Evolutionary conservation across 1,140 invertebrate genomes (phyloP), one percentile per base, ranked within the genome.

Genomic region (Hydropsyche tenuis): DNA sequence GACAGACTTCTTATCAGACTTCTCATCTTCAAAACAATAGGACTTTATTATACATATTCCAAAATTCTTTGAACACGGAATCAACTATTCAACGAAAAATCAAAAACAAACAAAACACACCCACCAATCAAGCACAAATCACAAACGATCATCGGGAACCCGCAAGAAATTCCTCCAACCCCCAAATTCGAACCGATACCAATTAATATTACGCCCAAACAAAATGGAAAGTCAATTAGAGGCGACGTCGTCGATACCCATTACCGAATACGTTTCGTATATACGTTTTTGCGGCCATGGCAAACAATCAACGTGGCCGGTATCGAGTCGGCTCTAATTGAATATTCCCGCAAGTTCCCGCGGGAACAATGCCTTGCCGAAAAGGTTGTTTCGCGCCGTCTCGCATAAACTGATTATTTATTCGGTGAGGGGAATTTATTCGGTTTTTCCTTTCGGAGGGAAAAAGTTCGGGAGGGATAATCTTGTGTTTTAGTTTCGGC

Each of bases 331-430:
- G 12, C 3, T 16, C 63, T 66, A 66, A 66, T 66, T 43, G 63
- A 66, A 22, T 66, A 43, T 66, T 66, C 63, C 63, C n/a, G 37
- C 27, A 66, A 66, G n/a, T 66, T 66, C 42, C 63, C 63, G 1
- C 30, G n/a, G 37, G 42, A 43, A 46, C 20, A 62, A 62, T 27
- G 23, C 1, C 23, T 14, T 27, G 1, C 20, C 5, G 20, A 62
- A 16, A 62, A 23, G 9, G 12, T 20, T 62, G 56, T 16, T 62
- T 22, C 23, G 4, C 5, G 20, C 18, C 56, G 14, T 62, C 20
- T 22, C 18, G 14, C 46, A 51, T 51, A 51, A 51, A 20, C 46
- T 20, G 46, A 51, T 16, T 20, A 51, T 16, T 51, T 51, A 51
- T 51, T 51, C 14, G 46, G 46, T 5, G 3, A 62, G 22, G 6